Base-by-base conservation (phyloP, 2,797 vertebrate genomes). In the Anabas testudineus region DNA sequence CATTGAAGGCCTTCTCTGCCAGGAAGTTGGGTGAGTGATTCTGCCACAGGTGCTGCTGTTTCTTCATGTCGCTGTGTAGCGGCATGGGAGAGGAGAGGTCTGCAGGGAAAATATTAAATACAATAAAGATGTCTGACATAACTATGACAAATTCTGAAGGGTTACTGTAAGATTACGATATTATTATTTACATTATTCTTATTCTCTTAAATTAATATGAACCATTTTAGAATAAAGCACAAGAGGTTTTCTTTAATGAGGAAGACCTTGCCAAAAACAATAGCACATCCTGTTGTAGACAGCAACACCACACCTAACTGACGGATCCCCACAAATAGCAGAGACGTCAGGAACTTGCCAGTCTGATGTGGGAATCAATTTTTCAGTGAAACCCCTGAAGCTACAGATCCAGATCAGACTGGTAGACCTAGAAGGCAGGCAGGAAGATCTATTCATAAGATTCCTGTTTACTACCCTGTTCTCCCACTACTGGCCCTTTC, bases 1-100 rank as follows among this genome's bases (percentile, higher is more conserved):
- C 93, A 0, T 99, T 99, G 90, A 96, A 97, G 75, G 93, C 95
- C 34, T 96, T 94, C 86, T 99, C 98, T 0, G 96, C 93, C 74
- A 94, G 82, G 83, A 99, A 98, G 91, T 95, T 96, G 34, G 94
- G 90, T 0, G 88, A 92, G 74, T 92, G 94, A 80, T 94, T 97
- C 92, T 96, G 96, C 97, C 97, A 98, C 80, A 97, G 92, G 80
- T 96, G 94, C 28, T 96, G 93, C 0, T 95, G 93, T 71, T 95
- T 95, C 90, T 96, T 88, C 68, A 91, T 85, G 10, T 94, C 92
- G 16, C 94, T 96, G 57, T 96, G 96, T 36, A 93, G 94, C 0
- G 93, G 88, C 86, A 95, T 93, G 0, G 93, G 93, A 0, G 94
- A 94, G 43, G 95, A 92, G 0, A 92, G 74, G 84, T 97, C 97